Evolutionary conservation across 2,113 vertebrate genomes (phyloP).

Genomic region (Grammomys dolichurus): DNA sequence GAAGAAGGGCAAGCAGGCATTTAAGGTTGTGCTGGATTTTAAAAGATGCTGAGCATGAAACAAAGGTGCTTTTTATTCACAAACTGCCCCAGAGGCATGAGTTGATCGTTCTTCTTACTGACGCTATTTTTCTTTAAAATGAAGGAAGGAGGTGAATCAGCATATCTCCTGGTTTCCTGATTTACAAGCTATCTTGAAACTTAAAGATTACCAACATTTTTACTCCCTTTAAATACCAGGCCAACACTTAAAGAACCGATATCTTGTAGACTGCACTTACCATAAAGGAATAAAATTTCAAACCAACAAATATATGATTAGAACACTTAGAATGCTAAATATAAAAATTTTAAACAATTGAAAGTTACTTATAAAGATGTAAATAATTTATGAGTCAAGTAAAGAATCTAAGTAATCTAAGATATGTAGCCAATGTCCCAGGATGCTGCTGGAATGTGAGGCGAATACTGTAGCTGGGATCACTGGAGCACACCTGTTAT

Average conservation of each 20-base stretch:
- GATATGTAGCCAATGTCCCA: not conserved
- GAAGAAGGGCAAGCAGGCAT: not conserved
- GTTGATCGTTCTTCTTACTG: not conserved
- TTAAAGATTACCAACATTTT: not conserved
- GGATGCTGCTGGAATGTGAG: not conserved
- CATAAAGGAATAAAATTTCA: slow-evolving; percentile 21
- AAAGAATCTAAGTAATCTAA: not conserved
- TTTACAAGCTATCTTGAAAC: not conserved
- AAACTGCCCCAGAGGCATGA: not conserved
- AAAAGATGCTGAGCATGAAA: not conserved
- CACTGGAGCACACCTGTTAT: not conserved
- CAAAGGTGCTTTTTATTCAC: not conserved
- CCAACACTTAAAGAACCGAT: slow-evolving; percentile 36
- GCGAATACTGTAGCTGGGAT: not conserved
- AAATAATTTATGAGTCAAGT: not conserved
- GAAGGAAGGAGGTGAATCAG: not conserved
- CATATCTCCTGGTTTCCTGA: not conserved
- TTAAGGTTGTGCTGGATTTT: not conserved
- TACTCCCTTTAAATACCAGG: slow-evolving; percentile 3
- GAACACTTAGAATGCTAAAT: not conserved
- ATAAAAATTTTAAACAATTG: slow-evolving; percentile 28
- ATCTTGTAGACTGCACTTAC: not conserved
- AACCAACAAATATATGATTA: not conserved
- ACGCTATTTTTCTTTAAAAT: not conserved
- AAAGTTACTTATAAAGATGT: slow-evolving; percentile 44